These are phyloP conservation scores for Regulus satrapa DNA, from an alignment of 2,113 vertebrate genomes.

Conservation along the genomic window DNA sequence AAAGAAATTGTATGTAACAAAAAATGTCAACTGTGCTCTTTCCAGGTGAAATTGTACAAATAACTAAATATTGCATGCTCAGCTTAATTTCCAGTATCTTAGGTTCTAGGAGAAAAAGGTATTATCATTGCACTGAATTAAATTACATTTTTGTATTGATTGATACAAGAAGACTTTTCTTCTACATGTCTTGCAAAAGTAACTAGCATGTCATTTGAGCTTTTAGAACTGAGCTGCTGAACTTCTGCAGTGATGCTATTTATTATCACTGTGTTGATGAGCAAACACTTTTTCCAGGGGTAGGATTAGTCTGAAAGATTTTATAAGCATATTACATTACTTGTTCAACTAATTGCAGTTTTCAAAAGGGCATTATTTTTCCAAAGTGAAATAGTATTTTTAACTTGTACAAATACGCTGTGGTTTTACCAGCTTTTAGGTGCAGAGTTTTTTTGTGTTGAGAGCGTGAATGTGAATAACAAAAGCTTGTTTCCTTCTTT, in stretches of 20 bases:
- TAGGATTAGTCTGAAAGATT: constrained; percentile 9
- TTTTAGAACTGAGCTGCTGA: neutral
- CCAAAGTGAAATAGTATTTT: neutral
- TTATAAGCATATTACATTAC: neutral
- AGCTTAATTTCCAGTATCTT: constrained; percentile 42
- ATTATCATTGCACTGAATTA: constrained; percentile 60
- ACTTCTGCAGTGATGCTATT: neutral
- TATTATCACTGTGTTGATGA: constrained; percentile 26
- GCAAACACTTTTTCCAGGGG: neutral
- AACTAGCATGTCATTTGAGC: neutral
- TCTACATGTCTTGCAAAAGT: constrained; percentile 5
- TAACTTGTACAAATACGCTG: neutral
- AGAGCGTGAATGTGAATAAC: neutral
- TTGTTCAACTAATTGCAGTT: neutral
- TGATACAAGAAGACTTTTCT: constrained; percentile 37
- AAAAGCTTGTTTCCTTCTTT: neutral
- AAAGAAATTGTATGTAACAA: neutral
- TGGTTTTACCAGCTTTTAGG: neutral
- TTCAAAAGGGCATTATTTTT: neutral
- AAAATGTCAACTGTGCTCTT: constrained; percentile 28
- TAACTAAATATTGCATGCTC: constrained; percentile 36
- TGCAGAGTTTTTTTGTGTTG: neutral
- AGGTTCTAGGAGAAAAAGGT: constrained; percentile 27
- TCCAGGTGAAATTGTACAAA: constrained; percentile 43
- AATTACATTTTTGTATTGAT: constrained; percentile 62